Percentiles rank a stretch among this genome's conserved stretches.
phyloP scores from a whole-genome alignment of 1,140 invertebrate genomes.

The Sminthurides bifidus region DNA sequence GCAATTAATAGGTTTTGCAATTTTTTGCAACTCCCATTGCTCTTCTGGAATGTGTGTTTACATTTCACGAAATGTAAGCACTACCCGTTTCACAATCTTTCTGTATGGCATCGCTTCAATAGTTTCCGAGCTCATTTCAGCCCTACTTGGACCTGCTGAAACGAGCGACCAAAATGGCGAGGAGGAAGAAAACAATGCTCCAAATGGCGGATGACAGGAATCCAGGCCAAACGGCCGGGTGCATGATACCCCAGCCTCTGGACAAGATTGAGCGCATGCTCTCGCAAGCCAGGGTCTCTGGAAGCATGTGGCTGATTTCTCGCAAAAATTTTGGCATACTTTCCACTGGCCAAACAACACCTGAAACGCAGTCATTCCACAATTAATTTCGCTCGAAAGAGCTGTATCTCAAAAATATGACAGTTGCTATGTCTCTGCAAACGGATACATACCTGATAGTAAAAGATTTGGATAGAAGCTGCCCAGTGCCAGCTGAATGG shows the following conservation, averaged over 20 bases:
- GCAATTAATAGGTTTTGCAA: no score
- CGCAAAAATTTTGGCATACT: constrained; percentile 75
- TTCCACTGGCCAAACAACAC: constrained; percentile 84
- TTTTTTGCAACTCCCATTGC: no score
- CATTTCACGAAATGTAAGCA: no score
- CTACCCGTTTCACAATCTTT: no score
- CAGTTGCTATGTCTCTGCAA: no score
- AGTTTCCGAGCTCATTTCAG: no score
- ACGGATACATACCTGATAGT: constrained; percentile 62
- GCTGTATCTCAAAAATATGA: not conserved
- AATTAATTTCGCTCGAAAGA: not conserved
- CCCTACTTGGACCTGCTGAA: constrained; percentile 48
- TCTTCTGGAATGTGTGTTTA: no score
- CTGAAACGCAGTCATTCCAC: constrained; percentile 39
- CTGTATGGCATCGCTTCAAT: no score
- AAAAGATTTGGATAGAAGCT: constrained; percentile 86
- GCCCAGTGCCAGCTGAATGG: constrained; percentile 82
- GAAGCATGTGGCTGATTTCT: constrained; percentile 63
- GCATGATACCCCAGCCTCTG: constrained; percentile 69
- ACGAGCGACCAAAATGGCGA: constrained; percentile 56
- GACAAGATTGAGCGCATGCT: constrained; percentile 77
- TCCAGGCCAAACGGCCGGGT: constrained; percentile 74
- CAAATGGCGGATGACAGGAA: constrained; percentile 76
- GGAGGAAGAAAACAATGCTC: constrained; percentile 71
- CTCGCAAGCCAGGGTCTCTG: constrained; percentile 80